Percentiles rank a stretch among this genome's conserved stretches.
These are phyloP conservation scores for Chrysomallon squamiferum DNA, from an alignment of 1,140 invertebrate genomes.

Conservation along the genomic window DNA sequence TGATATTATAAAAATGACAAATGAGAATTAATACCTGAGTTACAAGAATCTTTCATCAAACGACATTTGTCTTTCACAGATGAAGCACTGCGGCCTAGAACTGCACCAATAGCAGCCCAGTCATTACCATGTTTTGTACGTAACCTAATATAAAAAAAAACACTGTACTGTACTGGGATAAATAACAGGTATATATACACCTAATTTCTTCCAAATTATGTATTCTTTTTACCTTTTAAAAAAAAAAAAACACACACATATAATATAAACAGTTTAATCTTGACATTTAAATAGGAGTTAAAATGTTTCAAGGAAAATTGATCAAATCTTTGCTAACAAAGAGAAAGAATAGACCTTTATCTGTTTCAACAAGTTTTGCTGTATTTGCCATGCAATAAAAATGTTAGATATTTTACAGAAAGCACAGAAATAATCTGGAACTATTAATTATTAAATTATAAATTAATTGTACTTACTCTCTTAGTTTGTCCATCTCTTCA, in stretches of 20 bases:
- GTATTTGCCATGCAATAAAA: too few relatives aligned
- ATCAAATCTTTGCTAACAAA: too few relatives aligned
- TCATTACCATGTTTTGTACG: slow-evolving; percentile 65
- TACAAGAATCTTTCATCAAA: slow-evolving; percentile 67
- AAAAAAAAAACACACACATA: too few relatives aligned
- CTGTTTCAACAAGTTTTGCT: too few relatives aligned
- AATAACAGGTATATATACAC: background rate
- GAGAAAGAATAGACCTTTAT: too few relatives aligned
- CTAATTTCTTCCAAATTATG: background rate
- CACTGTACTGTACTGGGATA: background rate
- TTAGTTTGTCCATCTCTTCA: slow-evolving; percentile 63
- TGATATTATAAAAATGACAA: too few relatives aligned
- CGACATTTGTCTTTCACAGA: slow-evolving; percentile 68
- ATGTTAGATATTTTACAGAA: too few relatives aligned
- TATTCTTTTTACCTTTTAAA: background rate
- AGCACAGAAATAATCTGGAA: too few relatives aligned
- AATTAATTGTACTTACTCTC: slow-evolving; percentile 64
- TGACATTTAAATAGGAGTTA: too few relatives aligned
- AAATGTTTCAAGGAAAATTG: too few relatives aligned
- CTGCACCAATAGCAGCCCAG: slow-evolving; percentile 66
- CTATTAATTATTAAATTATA: too few relatives aligned
- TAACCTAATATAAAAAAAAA: slow-evolving; percentile 45
- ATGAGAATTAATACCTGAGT: slow-evolving; percentile 62
- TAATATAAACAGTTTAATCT: too few relatives aligned
- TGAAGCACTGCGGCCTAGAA: slow-evolving; percentile 66